Conservation (phyloP, 2,797 vertebrate genomes). For the Perodicticus potto region DNA sequence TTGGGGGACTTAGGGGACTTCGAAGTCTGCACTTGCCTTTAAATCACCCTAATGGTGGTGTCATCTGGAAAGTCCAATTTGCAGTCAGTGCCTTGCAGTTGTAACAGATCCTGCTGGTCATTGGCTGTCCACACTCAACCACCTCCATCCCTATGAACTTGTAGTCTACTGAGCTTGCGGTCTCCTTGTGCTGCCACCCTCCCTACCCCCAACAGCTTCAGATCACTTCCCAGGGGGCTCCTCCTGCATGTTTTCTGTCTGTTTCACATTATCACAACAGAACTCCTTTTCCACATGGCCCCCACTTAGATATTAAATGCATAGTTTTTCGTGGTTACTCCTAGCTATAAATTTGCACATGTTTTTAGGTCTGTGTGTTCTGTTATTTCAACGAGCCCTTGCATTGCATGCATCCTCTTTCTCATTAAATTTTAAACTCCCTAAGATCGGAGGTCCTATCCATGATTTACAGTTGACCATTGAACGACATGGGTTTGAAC, state of each 20-base stretch:
- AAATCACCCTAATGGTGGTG: neutral
- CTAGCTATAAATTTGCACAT: neutral
- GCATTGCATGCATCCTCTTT: neutral
- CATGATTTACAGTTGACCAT: neutral
- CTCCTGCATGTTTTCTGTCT: neutral
- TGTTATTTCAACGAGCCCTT: neutral
- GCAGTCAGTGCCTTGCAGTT: neutral
- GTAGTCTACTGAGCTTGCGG: neutral
- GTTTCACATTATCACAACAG: neutral
- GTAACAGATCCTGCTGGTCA: neutral
- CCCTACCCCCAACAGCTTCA: neutral
- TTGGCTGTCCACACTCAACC: neutral
- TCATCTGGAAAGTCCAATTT: neutral
- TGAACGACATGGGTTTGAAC: neutral
- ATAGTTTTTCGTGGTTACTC: neutral
- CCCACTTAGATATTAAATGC: neutral
- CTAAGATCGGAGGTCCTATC: neutral
- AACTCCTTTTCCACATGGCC: neutral
- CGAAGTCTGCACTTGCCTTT: neutral
- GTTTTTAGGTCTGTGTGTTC: neutral
- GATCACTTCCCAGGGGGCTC: neutral
- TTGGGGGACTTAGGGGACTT: neutral
- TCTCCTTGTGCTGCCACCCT: neutral
- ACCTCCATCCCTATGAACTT: fast-evolving
- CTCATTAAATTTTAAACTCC: neutral